phyloP scores from a whole-genome alignment of 92 coral and sea anemone species.

The Diadumene lineata region DNA sequence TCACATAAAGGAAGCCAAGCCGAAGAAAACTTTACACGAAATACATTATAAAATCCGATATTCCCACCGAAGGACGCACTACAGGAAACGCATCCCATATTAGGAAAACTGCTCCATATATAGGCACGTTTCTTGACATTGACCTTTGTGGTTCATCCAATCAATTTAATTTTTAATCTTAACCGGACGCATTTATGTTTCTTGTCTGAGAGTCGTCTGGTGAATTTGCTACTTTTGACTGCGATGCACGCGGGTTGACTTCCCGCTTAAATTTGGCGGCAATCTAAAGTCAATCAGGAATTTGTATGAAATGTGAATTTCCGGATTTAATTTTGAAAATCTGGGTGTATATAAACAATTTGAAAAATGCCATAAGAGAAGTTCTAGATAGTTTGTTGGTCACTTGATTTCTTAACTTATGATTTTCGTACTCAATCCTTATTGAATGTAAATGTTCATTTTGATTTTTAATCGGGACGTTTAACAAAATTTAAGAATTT shows the following conservation, averaged over 20 bases:
- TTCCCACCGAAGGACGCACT: not conserved
- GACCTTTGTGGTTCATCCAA: not conserved
- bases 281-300: conserved; percentile 22
- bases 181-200: not conserved
- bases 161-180: not conserved
- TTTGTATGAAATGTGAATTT: conserved; percentile 9
- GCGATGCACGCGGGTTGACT: conserved; percentile 24
- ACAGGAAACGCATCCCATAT: not conserved
- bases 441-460: too few relatives aligned
- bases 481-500: too few relatives aligned
- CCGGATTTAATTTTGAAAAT: conserved; percentile 17
- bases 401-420: too few relatives aligned
- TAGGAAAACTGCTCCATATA: not conserved
- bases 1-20: too few relatives aligned
- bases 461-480: too few relatives aligned
- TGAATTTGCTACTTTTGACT: conserved; percentile 16
- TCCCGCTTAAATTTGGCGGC: conserved; percentile 16
- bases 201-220: not conserved
- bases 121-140: not conserved
- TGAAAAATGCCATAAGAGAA: not conserved
- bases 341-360: not conserved
- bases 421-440: too few relatives aligned
- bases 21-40: too few relatives aligned
- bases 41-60: too few relatives aligned
- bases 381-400: not conserved